Evolutionary conservation across 92 coral and sea anemone genomes (phyloP).

Genomic region (Siderastrea radians): DNA sequence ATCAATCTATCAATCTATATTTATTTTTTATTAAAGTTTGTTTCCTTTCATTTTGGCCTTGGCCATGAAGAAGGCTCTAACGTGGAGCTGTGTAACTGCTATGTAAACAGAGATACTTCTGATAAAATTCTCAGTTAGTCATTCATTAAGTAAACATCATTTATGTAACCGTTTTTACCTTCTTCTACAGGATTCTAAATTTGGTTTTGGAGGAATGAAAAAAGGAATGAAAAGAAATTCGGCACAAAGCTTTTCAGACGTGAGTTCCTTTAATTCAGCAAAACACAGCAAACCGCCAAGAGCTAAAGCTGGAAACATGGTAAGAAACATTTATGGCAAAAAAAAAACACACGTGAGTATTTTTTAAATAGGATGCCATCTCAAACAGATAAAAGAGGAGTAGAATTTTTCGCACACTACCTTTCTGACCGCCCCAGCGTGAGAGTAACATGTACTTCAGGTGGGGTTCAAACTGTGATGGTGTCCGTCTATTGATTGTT

Average conservation of each 20-base stretch:
- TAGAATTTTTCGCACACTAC: too few species aligned
- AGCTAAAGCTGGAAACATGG: slow-evolving; percentile 65
- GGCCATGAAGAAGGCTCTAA: too few species aligned
- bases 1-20: neutral
- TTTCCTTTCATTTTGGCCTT: neutral
- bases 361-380: too few species aligned
- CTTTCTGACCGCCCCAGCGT: too few species aligned
- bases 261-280: slow-evolving; percentile 87
- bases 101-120: neutral
- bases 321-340: neutral
- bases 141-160: neutral
- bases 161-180: neutral
- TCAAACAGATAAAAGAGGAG: too few species aligned
- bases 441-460: too few species aligned
- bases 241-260: slow-evolving; percentile 78
- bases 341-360: too few species aligned
- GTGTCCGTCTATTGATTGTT: too few species aligned
- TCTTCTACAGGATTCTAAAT: slow-evolving; percentile 80
- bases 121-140: neutral
- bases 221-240: slow-evolving; percentile 88
- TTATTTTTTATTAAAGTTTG: neutral
- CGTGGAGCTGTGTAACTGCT: too few species aligned
- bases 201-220: slow-evolving; percentile 96
- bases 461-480: too few species aligned
- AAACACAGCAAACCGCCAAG: slow-evolving; percentile 95